Evolutionary conservation across 2,113 vertebrate genomes (phyloP).

Genomic region (Xiphophorus hellerii): DNA sequence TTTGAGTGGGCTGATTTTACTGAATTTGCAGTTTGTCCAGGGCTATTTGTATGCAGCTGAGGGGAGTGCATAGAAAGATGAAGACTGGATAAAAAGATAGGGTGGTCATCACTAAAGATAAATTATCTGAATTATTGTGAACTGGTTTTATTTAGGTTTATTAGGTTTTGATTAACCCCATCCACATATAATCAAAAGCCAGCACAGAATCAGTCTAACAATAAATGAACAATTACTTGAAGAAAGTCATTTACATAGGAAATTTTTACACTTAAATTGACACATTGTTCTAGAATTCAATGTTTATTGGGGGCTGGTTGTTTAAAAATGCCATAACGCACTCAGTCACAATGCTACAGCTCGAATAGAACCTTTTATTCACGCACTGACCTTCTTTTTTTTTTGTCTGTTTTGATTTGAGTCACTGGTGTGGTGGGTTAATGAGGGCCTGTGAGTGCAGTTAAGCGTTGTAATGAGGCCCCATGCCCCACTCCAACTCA

Average conservation of each 20-base stretch:
- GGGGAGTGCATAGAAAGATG: too few species aligned
- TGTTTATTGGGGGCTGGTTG: constrained; percentile 46
- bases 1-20: not conserved
- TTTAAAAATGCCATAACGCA: constrained; percentile 46
- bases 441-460: constrained; percentile 80
- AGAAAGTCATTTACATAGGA: not conserved
- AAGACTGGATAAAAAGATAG: too few species aligned
- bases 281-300: constrained; percentile 18
- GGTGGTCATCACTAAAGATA: too few species aligned
- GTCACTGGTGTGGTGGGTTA: constrained; percentile 77
- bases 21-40: not conserved
- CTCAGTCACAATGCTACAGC: constrained; percentile 36
- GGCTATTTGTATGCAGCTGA: too few species aligned
- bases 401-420: constrained; percentile 79
- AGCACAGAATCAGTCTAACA: not conserved
- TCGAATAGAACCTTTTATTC: constrained; percentile 54
- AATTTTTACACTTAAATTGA: constrained; percentile 21
- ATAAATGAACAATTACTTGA: not conserved
- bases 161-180: not conserved
- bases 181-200: not conserved
- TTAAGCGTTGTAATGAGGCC: constrained; percentile 78
- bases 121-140: not conserved
- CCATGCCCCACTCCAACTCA: constrained; percentile 61
- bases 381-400: constrained; percentile 57
- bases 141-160: constrained; percentile 9